phyloP scores from a whole-genome alignment of 2,888 invertebrate genomes.

The Ctena decussata region DNA sequence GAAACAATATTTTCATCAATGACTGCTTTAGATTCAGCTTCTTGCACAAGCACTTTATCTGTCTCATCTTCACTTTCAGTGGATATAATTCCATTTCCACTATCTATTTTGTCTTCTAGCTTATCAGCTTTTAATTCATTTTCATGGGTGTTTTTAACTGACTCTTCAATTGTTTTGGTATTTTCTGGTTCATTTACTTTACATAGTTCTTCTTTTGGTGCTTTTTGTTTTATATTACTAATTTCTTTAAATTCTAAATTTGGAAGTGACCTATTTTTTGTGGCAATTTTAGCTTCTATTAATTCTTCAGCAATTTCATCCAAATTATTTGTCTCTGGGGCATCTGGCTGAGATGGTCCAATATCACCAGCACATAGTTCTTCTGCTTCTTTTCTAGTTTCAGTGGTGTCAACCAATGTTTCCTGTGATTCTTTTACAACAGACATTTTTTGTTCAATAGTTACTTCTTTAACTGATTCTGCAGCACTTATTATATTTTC shows the following conservation, averaged over 20 bases:
- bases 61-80: background rate
- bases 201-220: background rate
- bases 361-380: too few species aligned
- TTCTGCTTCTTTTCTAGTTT: too few species aligned
- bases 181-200: background rate
- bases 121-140: background rate
- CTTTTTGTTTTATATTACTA: background rate
- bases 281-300: background rate
- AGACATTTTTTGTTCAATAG: too few species aligned
- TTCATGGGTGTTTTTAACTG: background rate
- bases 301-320: background rate
- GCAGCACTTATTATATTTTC: background rate
- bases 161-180: too few species aligned
- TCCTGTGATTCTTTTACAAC: background rate
- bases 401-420: background rate
- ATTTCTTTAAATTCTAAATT: background rate
- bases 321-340: background rate
- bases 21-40: background rate
- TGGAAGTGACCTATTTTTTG: background rate
- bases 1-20: background rate
- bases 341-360: too few species aligned
- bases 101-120: background rate
- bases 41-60: background rate
- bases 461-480: background rate
- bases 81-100: background rate